A percentile compares a stretch with the other conserved stretches of the same genome.
These are phyloP conservation scores for Rhadina sibilatrix DNA, from an alignment of 2,113 vertebrate genomes.

Conservation along the genomic window DNA sequence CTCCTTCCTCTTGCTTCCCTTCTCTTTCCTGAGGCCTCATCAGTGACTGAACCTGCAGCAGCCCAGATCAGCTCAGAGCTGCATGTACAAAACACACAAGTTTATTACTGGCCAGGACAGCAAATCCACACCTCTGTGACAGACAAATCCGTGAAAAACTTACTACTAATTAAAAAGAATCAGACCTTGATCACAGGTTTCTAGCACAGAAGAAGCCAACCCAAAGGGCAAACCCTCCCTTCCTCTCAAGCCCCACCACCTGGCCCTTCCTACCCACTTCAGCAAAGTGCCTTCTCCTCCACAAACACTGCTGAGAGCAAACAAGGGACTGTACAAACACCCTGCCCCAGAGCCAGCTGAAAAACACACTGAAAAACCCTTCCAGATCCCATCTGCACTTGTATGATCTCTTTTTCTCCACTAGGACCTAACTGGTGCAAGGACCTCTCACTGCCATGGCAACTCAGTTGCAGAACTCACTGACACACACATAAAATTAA, in stretches of 20 bases:
- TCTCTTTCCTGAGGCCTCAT: slow-evolving; percentile 55
- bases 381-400: background rate
- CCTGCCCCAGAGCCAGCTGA: background rate
- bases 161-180: background rate
- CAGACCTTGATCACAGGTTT: background rate
- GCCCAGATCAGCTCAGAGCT: background rate
- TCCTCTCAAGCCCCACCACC: too few species aligned
- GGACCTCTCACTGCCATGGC: background rate
- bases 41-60: background rate
- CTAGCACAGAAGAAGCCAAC: background rate
- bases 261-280: background rate
- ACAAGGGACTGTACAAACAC: background rate
- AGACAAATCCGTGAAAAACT: background rate
- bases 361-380: background rate
- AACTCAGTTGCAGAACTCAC: background rate
- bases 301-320: background rate
- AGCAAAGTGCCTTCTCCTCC: background rate
- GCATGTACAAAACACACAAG: fast-evolving
- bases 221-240: background rate
- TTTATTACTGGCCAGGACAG: background rate
- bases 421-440: background rate
- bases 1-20: background rate
- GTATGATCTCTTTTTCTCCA: background rate
- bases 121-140: background rate
- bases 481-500: background rate